Base-by-base conservation (phyloP, 2,888 invertebrate genomes). In the Blastobasis adustella region DNA sequence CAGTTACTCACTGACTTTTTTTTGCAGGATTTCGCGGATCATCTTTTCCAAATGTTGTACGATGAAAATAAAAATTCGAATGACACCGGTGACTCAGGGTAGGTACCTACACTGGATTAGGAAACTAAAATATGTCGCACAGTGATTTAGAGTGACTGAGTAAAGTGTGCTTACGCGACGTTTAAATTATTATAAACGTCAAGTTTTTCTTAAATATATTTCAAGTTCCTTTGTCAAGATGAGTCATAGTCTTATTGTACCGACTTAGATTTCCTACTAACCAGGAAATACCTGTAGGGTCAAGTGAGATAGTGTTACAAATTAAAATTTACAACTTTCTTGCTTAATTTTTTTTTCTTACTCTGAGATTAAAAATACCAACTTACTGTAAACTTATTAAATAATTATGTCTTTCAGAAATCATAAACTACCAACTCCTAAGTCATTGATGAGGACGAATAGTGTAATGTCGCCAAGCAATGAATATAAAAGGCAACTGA, bases 371-470 rank as follows among this genome's bases (percentile, higher is more conserved):
- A 42, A 36, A 5, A 36, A 44, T 23, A 23, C 23, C 23, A 23
- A 23, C 23, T 42, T 42, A 10, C 41, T 42, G 9, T 5, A 48
- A 39, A 44, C 37, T n/a, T 46, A 41, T 73, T 6, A n/a, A n/a
- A n/a, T n/a, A n/a, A n/a, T n/a, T n/a, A n/a, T n/a, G n/a, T 49
- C 47, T 73, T 71, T 10, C 61, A 78, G 81, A 36, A 92, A 92
- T 67, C 89, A 92, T 67, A 92, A 92, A 62, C 91, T 93, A 73
- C 93, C 93, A 49, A 94, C 95, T 46, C 95, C 96, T 5, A 96
- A 95, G 74, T 94, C 96, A 7, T 93, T 96, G 75, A 95, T 96
- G 83, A 95, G 96, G 79, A 95, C 95, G 50, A 96, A 95, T 78
- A 96, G 96, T 60, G 60, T 83, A 5, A 71, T 83, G 66, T 69